A percentile compares a stretch with the other conserved stretches of the same genome.
phyloP scores from a whole-genome alignment of 2,888 invertebrate species.

The Bugula neritina region DNA sequence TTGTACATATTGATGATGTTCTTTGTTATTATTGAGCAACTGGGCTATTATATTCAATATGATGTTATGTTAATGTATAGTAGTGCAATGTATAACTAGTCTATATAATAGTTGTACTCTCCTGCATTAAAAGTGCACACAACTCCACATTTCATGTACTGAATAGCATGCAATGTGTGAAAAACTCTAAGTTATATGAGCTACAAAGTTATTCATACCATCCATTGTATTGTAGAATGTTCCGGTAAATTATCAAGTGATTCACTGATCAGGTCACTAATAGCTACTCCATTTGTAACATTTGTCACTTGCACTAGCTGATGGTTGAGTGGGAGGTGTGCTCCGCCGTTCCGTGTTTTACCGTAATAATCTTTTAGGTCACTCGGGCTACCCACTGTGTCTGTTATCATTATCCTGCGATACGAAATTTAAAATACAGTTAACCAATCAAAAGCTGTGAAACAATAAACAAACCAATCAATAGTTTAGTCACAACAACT shows the following conservation, averaged over 20 bases:
- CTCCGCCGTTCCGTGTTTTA: slow-evolving; percentile 32
- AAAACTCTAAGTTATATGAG: no score
- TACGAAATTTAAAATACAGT: background rate
- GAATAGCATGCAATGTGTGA: no score
- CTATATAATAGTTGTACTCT: no score
- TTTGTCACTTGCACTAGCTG: slow-evolving; percentile 33
- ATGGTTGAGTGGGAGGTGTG: slow-evolving; percentile 41
- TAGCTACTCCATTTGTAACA: slow-evolving; percentile 36
- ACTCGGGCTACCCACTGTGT: slow-evolving; percentile 24
- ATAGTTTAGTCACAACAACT: no score
- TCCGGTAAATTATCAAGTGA: slow-evolving; percentile 39
- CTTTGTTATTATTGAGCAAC: no score
- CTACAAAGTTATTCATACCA: no score
- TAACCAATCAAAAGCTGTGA: background rate
- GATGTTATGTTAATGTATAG: no score
- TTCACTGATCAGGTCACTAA: slow-evolving; percentile 35
- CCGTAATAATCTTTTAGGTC: slow-evolving; percentile 31
- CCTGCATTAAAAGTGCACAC: no score
- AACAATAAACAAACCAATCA: background rate
- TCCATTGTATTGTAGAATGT: slow-evolving; percentile 44
- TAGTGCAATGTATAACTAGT: no score
- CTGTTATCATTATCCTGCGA: slow-evolving; percentile 3
- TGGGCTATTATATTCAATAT: no score
- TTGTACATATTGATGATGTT: no score
- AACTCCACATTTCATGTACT: no score